Conservation (phyloP, 2,888 invertebrate species). For the Drosophila leonis region DNA sequence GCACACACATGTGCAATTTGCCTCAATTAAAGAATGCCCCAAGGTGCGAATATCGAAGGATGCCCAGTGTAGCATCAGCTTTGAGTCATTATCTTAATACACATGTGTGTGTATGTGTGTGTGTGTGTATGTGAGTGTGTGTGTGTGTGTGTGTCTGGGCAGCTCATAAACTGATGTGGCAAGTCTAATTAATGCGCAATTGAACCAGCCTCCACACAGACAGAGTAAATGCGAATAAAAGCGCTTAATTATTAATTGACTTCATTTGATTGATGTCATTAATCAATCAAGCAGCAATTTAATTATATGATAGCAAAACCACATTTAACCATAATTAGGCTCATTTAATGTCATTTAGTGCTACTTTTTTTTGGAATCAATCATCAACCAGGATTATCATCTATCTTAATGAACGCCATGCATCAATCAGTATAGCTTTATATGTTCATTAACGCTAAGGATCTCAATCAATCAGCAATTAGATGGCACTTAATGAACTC, state of each 20-base stretch:
- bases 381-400: neutral
- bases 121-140: neutral
- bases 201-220: conserved; percentile 30
- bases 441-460: neutral
- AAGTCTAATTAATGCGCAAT: conserved; percentile 57
- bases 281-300: conserved; percentile 19
- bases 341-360: neutral
- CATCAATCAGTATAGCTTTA: neutral
- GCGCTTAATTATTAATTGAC: conserved; percentile 20
- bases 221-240: conserved; percentile 31
- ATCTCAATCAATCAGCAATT: neutral
- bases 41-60: conserved; percentile 16
- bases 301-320: neutral
- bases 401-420: neutral
- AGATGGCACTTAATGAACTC: neutral
- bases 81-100: neutral
- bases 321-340: neutral
- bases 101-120: neutral
- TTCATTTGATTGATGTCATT: conserved; percentile 27
- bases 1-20: conserved; percentile 41
- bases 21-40: conserved; percentile 36
- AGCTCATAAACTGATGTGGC: conserved; percentile 47
- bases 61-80: conserved; percentile 6
- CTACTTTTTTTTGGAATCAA: neutral
- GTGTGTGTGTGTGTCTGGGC: conserved; percentile 5